Evolutionary conservation across 2,113 vertebrate genomes (phyloP).

Genomic region (Daphoenositta chrysoptera): DNA sequence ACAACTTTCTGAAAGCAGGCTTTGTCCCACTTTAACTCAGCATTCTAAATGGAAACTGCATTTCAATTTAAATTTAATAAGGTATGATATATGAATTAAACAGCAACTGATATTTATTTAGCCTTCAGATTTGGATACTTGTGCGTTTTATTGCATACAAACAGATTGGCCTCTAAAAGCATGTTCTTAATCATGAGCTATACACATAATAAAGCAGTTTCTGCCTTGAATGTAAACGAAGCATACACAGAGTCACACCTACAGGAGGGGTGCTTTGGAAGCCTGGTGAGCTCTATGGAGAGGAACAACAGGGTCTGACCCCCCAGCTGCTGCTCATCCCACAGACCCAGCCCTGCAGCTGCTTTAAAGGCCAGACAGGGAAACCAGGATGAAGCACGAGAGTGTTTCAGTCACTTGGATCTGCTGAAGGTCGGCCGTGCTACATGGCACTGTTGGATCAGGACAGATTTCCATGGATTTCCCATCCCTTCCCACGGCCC

Average conservation of each 20-base stretch:
- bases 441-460: not conserved
- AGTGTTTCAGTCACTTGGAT: not conserved
- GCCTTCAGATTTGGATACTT: not conserved
- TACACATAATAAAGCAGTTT: not conserved
- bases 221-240: not conserved
- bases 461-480: not conserved
- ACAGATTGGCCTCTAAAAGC: not conserved
- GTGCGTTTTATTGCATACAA: not conserved
- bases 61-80: conserved; percentile 35
- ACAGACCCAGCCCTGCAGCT: not conserved
- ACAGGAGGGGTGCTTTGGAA: not conserved
- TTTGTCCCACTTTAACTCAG: not conserved
- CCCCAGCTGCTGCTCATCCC: not conserved
- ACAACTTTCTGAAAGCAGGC: conserved; percentile 29
- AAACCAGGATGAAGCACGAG: accelerated
- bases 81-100: conserved; percentile 28
- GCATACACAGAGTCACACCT: not conserved
- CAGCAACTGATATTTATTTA: conserved; percentile 8
- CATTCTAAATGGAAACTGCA: not conserved
- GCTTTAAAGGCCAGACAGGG: not conserved
- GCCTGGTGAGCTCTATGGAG: not conserved
- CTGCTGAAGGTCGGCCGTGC: accelerated
- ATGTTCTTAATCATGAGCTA: conserved; percentile 20
- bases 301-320: not conserved
- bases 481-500: not conserved